Evolutionary conservation across 35 echinoderm and acorn worm species (phyloP), one percentile per base, ranked within the genome.

Genomic region (Apostichopus californicus): DNA sequence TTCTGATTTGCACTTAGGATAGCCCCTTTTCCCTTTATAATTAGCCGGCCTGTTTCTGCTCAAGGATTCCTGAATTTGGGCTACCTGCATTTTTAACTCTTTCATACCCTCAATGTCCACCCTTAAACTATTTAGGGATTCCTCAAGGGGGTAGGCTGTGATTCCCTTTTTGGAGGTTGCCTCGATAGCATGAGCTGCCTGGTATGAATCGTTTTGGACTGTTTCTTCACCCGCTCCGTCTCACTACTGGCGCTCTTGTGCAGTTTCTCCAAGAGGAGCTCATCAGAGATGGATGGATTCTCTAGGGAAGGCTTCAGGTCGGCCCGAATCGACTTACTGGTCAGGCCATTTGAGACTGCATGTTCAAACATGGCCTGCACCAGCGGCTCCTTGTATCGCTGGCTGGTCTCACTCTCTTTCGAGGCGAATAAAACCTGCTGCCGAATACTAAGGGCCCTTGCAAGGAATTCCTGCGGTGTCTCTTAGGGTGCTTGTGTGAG

Each of bases 351-450:
- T 21, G 78, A 59, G 1, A 98, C 23, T 55, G 94, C 83, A 54
- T 95, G 94, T 1, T 93, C 64, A 64, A 98, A 98, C 63, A 95
- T 93, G 1, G 55, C 71, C 15, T 83, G 25, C 17, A 94, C 91
- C 57, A 93, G 65, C 1, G 23, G 54, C 2, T 77, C 64, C 9
- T 95, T 83, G 68, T 98, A 95, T 15, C 83, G 86, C 18, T 91
- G 88, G 5, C 77, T 77, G 8, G 77, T 21, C 1, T 23, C 18
- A 22, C 18, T 54, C 83, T 94, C 90, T 4, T 81, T 22, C 0
- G 91, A 97, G 5, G 91, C 91, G 4, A 92, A 87, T 2, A 82
- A 24, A 9, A 94, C 81, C 54, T 61, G 81, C 57, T 98, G 96
- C 6, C 90, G 65, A 8, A 98, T 64, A 79, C 93, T 92, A 22